Evolutionary conservation across 2,888 invertebrate species (phyloP), one percentile per base, ranked within the genome.

Genomic region (Mythimna albipuncta): DNA sequence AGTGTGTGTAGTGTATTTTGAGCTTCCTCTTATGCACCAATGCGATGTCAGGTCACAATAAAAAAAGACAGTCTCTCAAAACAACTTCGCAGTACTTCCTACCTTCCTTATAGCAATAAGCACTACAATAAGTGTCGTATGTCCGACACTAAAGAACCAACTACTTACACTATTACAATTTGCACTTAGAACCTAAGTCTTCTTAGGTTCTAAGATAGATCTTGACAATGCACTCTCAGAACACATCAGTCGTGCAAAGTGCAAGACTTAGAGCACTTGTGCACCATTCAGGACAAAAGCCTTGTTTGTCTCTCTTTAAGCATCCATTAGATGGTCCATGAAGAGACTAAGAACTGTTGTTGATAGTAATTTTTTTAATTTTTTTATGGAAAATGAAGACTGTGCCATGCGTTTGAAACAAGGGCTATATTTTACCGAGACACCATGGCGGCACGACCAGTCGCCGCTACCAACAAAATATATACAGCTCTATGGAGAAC

Each of bases 281-380:
- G 50, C 58, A 64, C 50, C 64, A 41, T 50, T 52, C 13, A 35
- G 35, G 16, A 77, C 72, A 68, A 78, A 61, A 21, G 67, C 7
- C 35, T 19, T 41, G 50, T 72, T 67, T 54, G 64, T 77, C 79
- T 72, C 72, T 67, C 52, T 62, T 62, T 52, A 57, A 75, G 62
- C n/a, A 32, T 64, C 52, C 50, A 62, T 76, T 50, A 62, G 41
- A 62, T 55, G n/a, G 11, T 47, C 10, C 11, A 44, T 21, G 26
- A 44, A 50, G 41, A 55, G 16, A 21, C 11, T 57, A 26, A 13
- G 50, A 11, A n/a, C 10, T 47, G 5, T 11, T 47, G 6, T 58
- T 58, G 10, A 19, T 9, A 2, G 38, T 47, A n/a, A 7, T 57
- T 16, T 10, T 26, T 13, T 4, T 47, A n/a, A 7, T 57, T 16